Conservation (phyloP, 2,888 invertebrate genomes). For the Drosophila atroscutellata region DNA sequence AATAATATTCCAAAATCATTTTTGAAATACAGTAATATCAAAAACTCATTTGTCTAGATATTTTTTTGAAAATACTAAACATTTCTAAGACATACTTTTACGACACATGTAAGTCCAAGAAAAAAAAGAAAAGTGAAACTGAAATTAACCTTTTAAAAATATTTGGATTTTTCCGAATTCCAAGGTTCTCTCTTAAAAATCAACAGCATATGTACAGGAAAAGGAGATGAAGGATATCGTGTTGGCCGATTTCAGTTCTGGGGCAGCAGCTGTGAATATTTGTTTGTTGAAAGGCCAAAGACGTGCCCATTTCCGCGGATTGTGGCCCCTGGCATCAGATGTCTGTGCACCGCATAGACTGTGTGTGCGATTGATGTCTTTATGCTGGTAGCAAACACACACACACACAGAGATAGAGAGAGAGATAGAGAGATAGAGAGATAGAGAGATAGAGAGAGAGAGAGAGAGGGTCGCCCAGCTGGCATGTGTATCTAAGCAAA, state of each 20-base stretch:
- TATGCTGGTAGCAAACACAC: conserved; percentile 1
- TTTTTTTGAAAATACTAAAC: neutral
- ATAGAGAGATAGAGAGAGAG: neutral
- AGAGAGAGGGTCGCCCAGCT: neutral
- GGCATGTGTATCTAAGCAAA: conserved; percentile 36
- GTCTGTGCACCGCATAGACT: conserved; percentile 24
- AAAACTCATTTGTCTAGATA: neutral
- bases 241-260: conserved; percentile 8
- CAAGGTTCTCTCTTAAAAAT: neutral
- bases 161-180: neutral
- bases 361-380: neutral
- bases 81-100: neutral
- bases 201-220: neutral
- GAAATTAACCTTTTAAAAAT: neutral
- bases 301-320: conserved; percentile 51
- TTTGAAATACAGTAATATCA: neutral
- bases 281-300: conserved; percentile 22
- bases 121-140: neutral
- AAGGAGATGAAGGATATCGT: neutral
- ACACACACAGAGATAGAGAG: neutral
- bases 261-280: conserved; percentile 26
- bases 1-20: too few relatives aligned
- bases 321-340: conserved; percentile 55
- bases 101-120: neutral
- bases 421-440: neutral